Percentiles rank a stretch among this genome's conserved stretches.
phyloP scores from a whole-genome alignment of 2,797 vertebrate species.

The Cossypha dichroa region DNA sequence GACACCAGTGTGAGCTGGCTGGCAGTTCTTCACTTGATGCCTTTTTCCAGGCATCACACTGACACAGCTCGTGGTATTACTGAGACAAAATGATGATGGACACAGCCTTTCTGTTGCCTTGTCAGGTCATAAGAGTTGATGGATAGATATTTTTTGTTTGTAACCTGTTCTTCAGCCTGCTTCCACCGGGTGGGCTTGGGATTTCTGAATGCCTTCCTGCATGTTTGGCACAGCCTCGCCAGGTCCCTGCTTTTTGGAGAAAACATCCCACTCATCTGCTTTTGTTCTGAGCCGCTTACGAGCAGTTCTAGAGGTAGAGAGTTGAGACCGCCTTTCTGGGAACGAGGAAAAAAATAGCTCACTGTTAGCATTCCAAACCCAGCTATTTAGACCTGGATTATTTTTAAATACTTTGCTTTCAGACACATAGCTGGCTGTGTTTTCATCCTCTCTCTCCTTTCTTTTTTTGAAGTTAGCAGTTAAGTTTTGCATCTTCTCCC shows the following conservation, averaged over 20 bases:
- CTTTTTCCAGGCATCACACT: not conserved
- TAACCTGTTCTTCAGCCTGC: not conserved
- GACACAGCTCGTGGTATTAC: fast-evolving
- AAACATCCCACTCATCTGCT: not conserved
- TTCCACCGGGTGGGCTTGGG: not conserved
- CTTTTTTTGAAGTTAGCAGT: not conserved
- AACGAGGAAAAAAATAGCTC: constrained; percentile 47
- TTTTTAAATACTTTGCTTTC: constrained; percentile 42
- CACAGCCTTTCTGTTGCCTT: not conserved
- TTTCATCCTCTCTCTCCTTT: not conserved
- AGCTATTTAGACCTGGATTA: constrained; percentile 40
- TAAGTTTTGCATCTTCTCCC: not conserved
- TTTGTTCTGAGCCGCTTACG: fast-evolving
- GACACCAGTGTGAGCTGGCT: not conserved
- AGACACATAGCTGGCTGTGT: not conserved
- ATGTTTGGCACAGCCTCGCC: fast-evolving
- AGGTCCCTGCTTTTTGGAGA: not conserved
- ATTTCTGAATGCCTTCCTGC: not conserved
- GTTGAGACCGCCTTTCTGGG: not conserved
- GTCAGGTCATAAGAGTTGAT: fast-evolving
- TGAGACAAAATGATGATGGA: not conserved
- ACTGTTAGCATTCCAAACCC: constrained; percentile 44
- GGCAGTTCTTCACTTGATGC: not conserved
- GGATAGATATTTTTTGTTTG: not conserved
- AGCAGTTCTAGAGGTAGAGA: not conserved